Conservation (phyloP, 2,113 vertebrate genomes). For the Choloepus hoffmanni region DNA sequence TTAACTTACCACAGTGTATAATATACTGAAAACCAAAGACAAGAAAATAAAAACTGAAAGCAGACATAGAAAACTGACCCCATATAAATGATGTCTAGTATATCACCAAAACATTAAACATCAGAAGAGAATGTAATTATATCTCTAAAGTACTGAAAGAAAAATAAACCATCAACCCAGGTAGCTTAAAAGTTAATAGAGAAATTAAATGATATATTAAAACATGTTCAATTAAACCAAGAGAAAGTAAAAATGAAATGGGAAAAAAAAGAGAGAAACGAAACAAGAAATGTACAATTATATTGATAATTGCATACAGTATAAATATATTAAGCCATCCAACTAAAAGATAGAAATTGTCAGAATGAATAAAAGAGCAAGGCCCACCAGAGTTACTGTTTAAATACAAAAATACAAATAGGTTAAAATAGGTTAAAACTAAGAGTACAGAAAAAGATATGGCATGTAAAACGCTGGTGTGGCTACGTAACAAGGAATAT, state of each 20-base stretch:
- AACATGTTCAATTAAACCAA: not conserved
- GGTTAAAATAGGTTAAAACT: not conserved
- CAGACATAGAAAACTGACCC: not conserved
- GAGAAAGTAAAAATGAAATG: not conserved
- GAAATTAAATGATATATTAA: not conserved
- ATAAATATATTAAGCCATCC: not conserved
- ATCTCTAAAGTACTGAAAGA: slow-evolving; percentile 27
- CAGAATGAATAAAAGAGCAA: not conserved
- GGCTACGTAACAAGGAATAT: not conserved
- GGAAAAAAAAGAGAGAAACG: not conserved
- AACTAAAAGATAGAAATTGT: not conserved
- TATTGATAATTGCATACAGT: not conserved
- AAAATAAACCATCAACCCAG: not conserved
- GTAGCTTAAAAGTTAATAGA: not conserved
- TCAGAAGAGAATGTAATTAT: slow-evolving; percentile 42
- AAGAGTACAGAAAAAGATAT: not conserved
- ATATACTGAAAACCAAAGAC: slow-evolving; percentile 33
- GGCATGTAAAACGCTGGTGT: not conserved
- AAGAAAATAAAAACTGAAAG: slow-evolving; percentile 15
- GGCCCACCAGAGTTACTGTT: not conserved
- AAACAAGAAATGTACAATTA: not conserved
- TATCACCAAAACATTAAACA: slow-evolving; percentile 2
- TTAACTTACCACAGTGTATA: not conserved
- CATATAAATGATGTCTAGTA: not conserved
- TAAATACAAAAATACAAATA: not conserved